A percentile compares a stretch with the other conserved stretches of the same genome.
phyloP scores from a whole-genome alignment of 2,888 invertebrate genomes.

The Gymnoscelis rufifasciata region DNA sequence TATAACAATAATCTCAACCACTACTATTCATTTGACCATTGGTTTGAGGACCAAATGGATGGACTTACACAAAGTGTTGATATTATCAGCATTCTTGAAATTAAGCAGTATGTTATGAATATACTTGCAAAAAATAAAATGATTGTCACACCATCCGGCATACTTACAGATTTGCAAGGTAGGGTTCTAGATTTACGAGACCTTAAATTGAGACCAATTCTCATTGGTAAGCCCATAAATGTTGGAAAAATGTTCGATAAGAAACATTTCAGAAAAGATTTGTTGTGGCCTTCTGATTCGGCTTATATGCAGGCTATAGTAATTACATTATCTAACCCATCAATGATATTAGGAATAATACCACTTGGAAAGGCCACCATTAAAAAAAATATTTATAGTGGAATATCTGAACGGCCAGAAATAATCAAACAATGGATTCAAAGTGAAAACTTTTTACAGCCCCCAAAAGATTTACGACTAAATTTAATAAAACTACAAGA shows the following conservation, averaged over 20 bases:
- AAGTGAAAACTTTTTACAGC: not conserved
- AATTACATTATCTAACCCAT: constrained; percentile 40
- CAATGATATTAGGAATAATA: constrained; percentile 49
- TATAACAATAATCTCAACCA: not conserved
- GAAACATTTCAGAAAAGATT: not conserved
- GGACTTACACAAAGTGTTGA: not conserved
- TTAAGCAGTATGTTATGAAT: constrained; percentile 32
- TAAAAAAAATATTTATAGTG: not conserved
- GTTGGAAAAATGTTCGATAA: not conserved
- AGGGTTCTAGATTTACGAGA: constrained; percentile 35
- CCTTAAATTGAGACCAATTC: constrained; percentile 45
- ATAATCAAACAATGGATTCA: not conserved
- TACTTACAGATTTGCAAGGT: constrained; percentile 39
- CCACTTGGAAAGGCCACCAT: constrained; percentile 40
- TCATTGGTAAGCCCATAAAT: constrained; percentile 42
- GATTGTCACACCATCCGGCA: constrained; percentile 34
- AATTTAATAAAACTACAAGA: not conserved
- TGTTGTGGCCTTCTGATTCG: constrained; percentile 15
- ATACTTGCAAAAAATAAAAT: constrained; percentile 42
- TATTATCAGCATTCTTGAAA: not conserved
- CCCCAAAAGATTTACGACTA: too few species aligned
- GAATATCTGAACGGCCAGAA: not conserved
- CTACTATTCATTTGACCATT: not conserved
- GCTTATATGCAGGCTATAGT: constrained; percentile 47
- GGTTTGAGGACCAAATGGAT: not conserved